Conservation (phyloP, 2,113 vertebrate genomes). For the Cheilinus undulatus region DNA sequence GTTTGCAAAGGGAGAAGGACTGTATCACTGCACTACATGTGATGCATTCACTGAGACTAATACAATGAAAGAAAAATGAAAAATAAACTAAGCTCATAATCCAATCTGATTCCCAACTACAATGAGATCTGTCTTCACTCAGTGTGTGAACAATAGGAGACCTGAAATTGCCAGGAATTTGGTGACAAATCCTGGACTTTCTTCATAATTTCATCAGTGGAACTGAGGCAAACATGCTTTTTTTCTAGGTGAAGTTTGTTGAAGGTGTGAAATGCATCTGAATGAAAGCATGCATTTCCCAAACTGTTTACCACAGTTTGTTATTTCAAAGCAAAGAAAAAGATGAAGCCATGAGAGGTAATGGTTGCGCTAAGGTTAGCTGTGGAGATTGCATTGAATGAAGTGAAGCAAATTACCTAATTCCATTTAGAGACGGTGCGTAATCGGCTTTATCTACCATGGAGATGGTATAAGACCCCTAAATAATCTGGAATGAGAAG, state of each 20-base stretch:
- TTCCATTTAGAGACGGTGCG: constrained; percentile 59
- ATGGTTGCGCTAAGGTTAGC: constrained; percentile 18
- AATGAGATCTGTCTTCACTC: constrained; percentile 49
- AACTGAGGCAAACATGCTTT: constrained; percentile 3
- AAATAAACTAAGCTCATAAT: constrained; percentile 70
- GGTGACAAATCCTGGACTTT: constrained; percentile 33
- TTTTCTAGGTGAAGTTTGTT: neutral
- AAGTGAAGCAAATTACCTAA: constrained; percentile 69
- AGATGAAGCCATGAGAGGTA: constrained; percentile 21
- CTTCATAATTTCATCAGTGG: constrained; percentile 17
- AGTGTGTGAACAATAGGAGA: constrained; percentile 37
- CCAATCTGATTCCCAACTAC: constrained; percentile 68
- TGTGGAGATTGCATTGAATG: constrained; percentile 48
- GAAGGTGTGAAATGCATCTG: neutral
- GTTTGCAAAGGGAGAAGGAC: constrained; percentile 26
- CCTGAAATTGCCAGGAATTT: constrained; percentile 40
- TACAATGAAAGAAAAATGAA: constrained; percentile 44
- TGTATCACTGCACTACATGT: constrained; percentile 32
- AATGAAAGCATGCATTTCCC: neutral
- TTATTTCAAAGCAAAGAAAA: constrained; percentile 6
- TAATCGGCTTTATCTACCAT: constrained; percentile 71
- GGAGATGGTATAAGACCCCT: constrained; percentile 59
- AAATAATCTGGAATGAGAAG: constrained; percentile 63
- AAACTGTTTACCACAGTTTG: neutral
- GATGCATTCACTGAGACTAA: constrained; percentile 29